Evolutionary conservation across 2,113 vertebrate species (phyloP).

Genomic region (Oxygymnocypris stewartii): DNA sequence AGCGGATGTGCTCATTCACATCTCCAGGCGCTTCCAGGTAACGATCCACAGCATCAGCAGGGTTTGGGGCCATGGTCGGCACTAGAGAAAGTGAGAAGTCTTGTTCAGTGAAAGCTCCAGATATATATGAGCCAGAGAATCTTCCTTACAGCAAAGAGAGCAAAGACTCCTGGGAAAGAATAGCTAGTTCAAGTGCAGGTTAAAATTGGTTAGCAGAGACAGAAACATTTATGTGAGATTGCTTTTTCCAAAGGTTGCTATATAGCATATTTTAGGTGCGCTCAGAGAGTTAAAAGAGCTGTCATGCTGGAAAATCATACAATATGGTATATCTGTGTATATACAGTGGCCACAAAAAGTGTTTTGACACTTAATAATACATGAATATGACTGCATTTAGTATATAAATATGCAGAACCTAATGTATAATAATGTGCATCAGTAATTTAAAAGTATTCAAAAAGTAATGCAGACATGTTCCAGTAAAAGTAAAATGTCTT

Average conservation of each 20-base stretch:
- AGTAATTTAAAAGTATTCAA: neutral
- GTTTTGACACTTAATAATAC: neutral
- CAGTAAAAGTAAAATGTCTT: neutral
- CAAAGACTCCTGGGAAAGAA: slow-evolving; percentile 8
- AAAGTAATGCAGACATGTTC: neutral
- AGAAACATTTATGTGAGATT: neutral
- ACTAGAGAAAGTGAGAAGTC: slow-evolving; percentile 56
- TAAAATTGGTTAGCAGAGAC: slow-evolving; percentile 22
- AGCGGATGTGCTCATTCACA: slow-evolving; percentile 89
- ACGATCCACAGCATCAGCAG: slow-evolving; percentile 88
- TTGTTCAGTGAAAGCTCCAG: neutral
- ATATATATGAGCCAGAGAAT: neutral
- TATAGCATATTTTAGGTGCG: neutral
- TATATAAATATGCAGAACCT: neutral
- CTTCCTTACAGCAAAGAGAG: slow-evolving; percentile 1
- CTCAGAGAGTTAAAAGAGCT: slow-evolving; percentile 5
- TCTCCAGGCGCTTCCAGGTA: slow-evolving; percentile 94
- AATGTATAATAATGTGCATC: neutral
- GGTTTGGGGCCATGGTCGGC: slow-evolving; percentile 86
- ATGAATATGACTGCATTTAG: slow-evolving; percentile 7
- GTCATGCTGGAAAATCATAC: slow-evolving; percentile 5
- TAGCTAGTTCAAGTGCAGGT: slow-evolving; percentile 9
- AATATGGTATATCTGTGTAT: neutral
- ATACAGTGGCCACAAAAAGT: neutral
- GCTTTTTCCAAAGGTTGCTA: slow-evolving; percentile 10